These are phyloP conservation scores for Troglohyphantes excavatus DNA, from an alignment of 2,888 invertebrate species.

Conservation along the genomic window DNA sequence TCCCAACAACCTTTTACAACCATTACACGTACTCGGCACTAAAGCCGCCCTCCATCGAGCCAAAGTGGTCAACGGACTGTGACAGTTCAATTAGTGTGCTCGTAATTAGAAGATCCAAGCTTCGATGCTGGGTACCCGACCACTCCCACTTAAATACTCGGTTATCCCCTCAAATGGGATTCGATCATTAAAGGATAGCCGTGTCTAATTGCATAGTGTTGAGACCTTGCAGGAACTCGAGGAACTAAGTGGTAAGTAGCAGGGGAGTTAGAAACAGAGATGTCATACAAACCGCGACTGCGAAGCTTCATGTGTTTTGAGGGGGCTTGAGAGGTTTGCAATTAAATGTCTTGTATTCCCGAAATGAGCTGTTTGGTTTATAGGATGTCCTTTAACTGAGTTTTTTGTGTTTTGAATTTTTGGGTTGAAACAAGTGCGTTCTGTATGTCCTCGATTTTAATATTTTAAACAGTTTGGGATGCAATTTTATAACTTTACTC, in stretches of 20 bases:
- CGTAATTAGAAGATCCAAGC: background rate
- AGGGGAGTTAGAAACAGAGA: background rate
- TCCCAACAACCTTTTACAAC: background rate
- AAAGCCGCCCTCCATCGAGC: background rate
- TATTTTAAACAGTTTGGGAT: too few species aligned
- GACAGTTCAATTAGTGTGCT: slow-evolving; percentile 1
- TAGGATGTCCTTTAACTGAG: too few species aligned
- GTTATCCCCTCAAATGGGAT: slow-evolving; percentile 22
- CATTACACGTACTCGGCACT: background rate
- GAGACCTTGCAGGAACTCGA: background rate
- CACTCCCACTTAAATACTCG: slow-evolving; percentile 2
- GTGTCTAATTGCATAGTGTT: background rate
- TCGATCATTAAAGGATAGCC: slow-evolving; percentile 41
- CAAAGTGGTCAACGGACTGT: background rate
- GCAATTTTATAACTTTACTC: too few species aligned
- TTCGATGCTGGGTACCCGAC: too few species aligned
- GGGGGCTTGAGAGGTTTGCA: too few species aligned
- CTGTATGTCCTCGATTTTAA: too few species aligned
- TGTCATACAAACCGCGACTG: background rate
- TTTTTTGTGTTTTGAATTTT: too few species aligned
- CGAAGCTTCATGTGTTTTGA: too few species aligned
- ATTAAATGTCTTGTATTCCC: too few species aligned
- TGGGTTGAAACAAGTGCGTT: too few species aligned
- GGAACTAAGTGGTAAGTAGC: background rate
- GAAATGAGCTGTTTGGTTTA: too few species aligned